Evolutionary conservation across 2,797 vertebrate species (phyloP), one percentile per base, ranked within the genome.

Genomic region (Phrynocephalus guinanensis): DNA sequence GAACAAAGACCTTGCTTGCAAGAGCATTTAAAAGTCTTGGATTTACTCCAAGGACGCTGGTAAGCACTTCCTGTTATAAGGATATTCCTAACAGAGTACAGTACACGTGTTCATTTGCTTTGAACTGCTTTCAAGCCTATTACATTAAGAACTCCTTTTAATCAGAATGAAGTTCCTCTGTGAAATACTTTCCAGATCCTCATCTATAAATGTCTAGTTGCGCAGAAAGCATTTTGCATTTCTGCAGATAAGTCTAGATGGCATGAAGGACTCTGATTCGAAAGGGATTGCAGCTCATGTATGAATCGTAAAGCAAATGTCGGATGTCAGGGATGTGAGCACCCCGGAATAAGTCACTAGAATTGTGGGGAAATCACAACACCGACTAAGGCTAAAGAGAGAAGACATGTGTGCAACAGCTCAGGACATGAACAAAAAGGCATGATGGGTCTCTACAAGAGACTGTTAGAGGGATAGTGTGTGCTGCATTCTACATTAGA

Each of bases 51-150:
- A 73, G 48, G 10, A 71, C 44, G 60, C 50, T 10, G 33, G 28
- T 63, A 73, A 26, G 44, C 84, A 81, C 83, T 68, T 80, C 28
- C 44, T 83, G 20, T 75, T 83, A 67, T 89, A 79, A 18, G 73
- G 60, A 56, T 33, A 90, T 60, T 84, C 70, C 18, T 67, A 26
- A 73, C 44, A 73, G 3, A 73, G 63, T 68, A 75, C 6, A 73
- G 63, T 68, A 72, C 22, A 48, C 1, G 44, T 85, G 52, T 48
- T 63, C 26, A 83, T 70, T 38, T 67, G n/a, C 22, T 13, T 56
- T 87, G 76, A 76, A 77, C n/a, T 86, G n/a, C 67, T 90, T 75
- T 84, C 72, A 52, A 26, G 2, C 79, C 68, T 52, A 33, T 86
- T 85, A 66, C 82, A 71, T 50, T 60, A 82, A 78, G 26, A 86